phyloP scores from a whole-genome alignment of 2,113 vertebrate species.

The Chlorocebus sabaeus region DNA sequence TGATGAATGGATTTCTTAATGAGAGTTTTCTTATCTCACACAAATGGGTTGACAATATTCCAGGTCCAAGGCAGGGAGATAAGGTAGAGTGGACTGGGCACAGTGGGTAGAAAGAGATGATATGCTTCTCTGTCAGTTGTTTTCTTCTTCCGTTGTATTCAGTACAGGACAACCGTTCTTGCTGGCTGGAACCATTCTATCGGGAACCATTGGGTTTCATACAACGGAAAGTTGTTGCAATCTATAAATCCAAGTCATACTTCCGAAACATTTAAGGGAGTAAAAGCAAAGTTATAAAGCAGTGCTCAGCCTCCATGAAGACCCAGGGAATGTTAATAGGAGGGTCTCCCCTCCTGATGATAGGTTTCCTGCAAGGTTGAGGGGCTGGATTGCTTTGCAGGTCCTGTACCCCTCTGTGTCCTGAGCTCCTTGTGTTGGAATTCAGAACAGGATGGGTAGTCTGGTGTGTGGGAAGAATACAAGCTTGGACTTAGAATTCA shows the following conservation, averaged over 20 bases:
- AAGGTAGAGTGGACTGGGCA: background rate
- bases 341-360: background rate
- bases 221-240: background rate
- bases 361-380: fast-evolving
- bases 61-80: background rate
- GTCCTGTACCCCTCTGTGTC: too few species aligned
- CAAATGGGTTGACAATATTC: background rate
- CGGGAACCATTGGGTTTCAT: background rate
- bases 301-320: too few species aligned
- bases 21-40: background rate
- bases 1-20: background rate
- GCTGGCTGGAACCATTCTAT: background rate
- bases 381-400: background rate
- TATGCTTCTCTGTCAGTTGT: fast-evolving
- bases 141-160: background rate
- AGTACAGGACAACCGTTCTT: background rate
- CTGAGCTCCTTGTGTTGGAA: background rate
- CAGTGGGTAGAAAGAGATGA: background rate
- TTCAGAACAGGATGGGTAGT: too few species aligned
- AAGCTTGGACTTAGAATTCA: background rate
- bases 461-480: too few species aligned
- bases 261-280: background rate
- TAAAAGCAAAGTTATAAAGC: background rate
- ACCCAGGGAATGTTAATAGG: too few species aligned
- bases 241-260: background rate